Evolutionary conservation across 1,140 invertebrate genomes (phyloP), one percentile per base, ranked within the genome.

Genomic region (Homalodisca vitripennis): DNA sequence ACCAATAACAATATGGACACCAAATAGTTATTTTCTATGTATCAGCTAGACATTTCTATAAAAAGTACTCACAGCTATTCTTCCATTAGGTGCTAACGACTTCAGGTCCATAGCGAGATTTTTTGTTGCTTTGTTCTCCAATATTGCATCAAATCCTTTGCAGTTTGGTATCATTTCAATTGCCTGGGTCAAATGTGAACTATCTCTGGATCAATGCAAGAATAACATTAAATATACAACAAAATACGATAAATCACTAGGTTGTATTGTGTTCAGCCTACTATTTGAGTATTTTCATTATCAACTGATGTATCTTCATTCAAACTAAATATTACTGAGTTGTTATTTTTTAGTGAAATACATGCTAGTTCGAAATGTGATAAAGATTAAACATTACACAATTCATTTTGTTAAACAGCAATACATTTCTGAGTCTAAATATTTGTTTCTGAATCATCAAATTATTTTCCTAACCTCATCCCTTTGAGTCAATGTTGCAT

Each of bases 121-220:
- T 2, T 82, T 77, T 75, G 87, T 84, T 2, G 86, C 84, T 53
- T 84, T 74, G 81, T 86, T 87, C 76, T 88, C 86, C 10, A 87
- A 69, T 32, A 88, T 84, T 17, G 86, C 73, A 74, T 88, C 81
- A 71, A 86, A 81, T 3, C 84, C 84, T 69, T n/a, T n/a, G n/a
- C 77, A 72, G 30, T 75, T 75, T 30, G 75, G 75, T 48, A 75
- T 74, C 32, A 75, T 72, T 70, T 77, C 71, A 24, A 73, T 67
- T 30, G 73, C 75, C 48, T 74, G 68, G 60, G 78, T 76, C 26
- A 80, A 67, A 68, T 41, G 79, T 0, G 74, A 71, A 30, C 77
- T 74, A n/a, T 78, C 72, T 27, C 75, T 77, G 64, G 48, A 75
- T 71, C 30, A 57, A 55, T 48, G 41, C 71, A 41, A 10, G 6